Percentiles rank a stretch among this genome's conserved stretches.
phyloP scores from a whole-genome alignment of 2,113 vertebrate species.

The Triplophysa siluroides region DNA sequence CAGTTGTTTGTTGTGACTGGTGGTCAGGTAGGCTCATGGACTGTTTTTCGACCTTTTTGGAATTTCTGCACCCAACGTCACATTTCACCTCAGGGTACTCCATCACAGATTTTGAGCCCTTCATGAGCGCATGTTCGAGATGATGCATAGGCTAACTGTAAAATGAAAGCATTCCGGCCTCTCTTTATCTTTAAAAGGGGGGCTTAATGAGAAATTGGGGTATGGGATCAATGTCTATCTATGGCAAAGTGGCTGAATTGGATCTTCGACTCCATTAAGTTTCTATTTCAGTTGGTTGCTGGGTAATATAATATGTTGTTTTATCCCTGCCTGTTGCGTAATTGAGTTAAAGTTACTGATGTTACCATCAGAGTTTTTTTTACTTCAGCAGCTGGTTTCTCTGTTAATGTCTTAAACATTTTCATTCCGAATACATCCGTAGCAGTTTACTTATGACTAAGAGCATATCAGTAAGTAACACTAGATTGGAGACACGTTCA shows the following conservation, averaged over 20 bases:
- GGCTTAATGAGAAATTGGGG: conserved; percentile 39
- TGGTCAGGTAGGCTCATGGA: conserved; percentile 42
- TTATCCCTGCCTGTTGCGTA: conserved; percentile 30
- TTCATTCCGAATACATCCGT: conserved; percentile 24
- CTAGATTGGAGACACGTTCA: background rate
- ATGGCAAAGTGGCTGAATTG: conserved; percentile 50
- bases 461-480: background rate
- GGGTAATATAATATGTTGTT: conserved; percentile 46
- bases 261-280: conserved; percentile 53
- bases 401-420: background rate
- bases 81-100: background rate
- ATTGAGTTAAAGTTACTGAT: conserved; percentile 45
- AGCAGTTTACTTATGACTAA: background rate
- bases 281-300: conserved; percentile 46
- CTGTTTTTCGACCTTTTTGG: background rate
- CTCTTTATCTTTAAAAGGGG: conserved; percentile 15
- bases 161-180: background rate
- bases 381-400: conserved; percentile 10
- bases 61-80: background rate
- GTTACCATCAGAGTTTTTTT: conserved; percentile 27
- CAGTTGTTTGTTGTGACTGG: conserved; percentile 68
- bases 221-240: conserved; percentile 47
- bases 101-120: background rate
- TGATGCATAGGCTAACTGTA: background rate
- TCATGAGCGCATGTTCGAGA: background rate